Percentiles rank a stretch among this genome's conserved stretches.
Evolutionary conservation across 2,113 vertebrate species (phyloP).

Genomic region (Athene cunicularia): DNA sequence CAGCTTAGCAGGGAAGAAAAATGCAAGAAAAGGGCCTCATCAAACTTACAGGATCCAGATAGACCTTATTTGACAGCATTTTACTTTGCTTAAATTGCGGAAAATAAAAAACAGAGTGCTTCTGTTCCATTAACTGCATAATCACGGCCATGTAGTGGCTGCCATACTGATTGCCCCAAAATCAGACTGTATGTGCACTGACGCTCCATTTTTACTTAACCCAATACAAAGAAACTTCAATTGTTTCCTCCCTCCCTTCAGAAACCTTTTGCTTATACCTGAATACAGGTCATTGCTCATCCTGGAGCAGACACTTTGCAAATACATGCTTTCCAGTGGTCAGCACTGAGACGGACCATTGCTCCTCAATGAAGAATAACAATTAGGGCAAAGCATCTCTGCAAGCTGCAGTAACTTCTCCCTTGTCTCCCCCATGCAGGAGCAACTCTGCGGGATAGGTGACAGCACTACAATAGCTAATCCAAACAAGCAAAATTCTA

Average conservation of each 20-base stretch:
- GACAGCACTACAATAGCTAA: slow-evolving; percentile 39
- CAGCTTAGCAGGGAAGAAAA: slow-evolving; percentile 7
- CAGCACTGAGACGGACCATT: not conserved
- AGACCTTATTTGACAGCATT: not conserved
- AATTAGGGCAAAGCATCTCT: not conserved
- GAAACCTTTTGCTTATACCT: not conserved
- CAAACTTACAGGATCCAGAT: not conserved
- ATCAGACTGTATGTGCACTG: not conserved
- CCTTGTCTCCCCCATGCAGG: not conserved
- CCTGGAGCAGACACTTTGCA: not conserved
- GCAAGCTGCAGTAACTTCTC: not conserved
- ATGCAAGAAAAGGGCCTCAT: not conserved
- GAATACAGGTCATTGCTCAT: not conserved
- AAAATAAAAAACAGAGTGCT: not conserved
- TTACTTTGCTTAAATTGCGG: not conserved
- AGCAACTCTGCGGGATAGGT: not conserved
- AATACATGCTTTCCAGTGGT: not conserved
- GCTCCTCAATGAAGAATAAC: not conserved
- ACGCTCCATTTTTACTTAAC: not conserved
- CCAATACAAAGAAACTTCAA: not conserved
- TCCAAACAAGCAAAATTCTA: slow-evolving; percentile 19
- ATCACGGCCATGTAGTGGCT: not conserved
- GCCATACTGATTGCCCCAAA: not conserved
- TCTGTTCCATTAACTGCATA: not conserved
- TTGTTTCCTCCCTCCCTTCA: not conserved